Base-by-base conservation (phyloP, 2,888 invertebrate species). In the Caenorhabditis wallacei region DNA sequence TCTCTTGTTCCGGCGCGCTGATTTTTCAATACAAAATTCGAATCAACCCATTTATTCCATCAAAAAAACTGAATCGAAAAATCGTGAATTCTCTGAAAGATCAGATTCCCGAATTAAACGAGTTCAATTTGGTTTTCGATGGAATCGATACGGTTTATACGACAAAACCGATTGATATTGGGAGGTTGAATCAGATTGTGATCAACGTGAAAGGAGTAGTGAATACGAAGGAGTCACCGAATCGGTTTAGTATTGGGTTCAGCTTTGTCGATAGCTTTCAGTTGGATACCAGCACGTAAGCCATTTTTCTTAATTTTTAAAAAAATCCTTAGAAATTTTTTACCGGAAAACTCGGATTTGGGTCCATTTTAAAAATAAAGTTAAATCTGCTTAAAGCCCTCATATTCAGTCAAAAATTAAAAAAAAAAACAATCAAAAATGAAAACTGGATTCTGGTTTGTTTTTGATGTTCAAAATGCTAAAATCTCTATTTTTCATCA, bases 51-150 rank as follows among this genome's bases (percentile, higher is more conserved):
- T 56, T 68, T 8, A 48, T 82, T 26, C 59, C 48, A 24, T 78
- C 82, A 24, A 78, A 66, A 61, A 82, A 76, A 40, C 22, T 82
- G 48, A 78, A 70, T 54, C 22, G 81, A 7, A 75, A 51, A 26
- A 43, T 81, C 43, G 2, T 81, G n/a, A 20, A 22, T 8, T 2
- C 43, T 4, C 22, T 81, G 13, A 22, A 71, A 35, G 51, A 64
- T 7, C 40, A 51, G 11, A 7, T 20, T n/a, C 64, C 64, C 3
- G 48, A 51, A 8, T 54, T 81, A 3, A 20, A 11, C 1, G 26
- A 59, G 0, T 53, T 53, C 1, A 13, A 51, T 30, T 13, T 71
- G 8, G 82, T 56, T 11, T 82, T 57, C 48, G 82, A 82, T 61
- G 82, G 82, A 30, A 63, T 46, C 24, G 26, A 72, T 18, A 78